Conservation (phyloP, 1,140 invertebrate species). For the Octopus bimaculoides region DNA sequence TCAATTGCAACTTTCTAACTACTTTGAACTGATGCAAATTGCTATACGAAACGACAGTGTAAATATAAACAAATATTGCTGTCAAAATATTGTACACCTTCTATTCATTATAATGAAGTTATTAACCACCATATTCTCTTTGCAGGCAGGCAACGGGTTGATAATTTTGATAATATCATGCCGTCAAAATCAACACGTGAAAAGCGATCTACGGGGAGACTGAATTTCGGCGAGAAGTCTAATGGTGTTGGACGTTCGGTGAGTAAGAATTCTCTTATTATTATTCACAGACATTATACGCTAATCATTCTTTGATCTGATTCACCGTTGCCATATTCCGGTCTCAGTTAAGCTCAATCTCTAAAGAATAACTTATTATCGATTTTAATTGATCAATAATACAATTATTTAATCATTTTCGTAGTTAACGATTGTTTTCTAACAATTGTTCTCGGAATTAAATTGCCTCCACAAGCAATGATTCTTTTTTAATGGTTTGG, state of each 20-base stretch:
- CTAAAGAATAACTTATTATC: too few species aligned
- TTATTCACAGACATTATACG: background rate
- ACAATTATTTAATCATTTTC: background rate
- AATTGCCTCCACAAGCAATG: too few species aligned
- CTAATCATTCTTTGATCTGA: background rate
- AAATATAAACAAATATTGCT: too few species aligned
- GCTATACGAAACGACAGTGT: too few species aligned
- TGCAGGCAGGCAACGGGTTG: conserved; percentile 12
- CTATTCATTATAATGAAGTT: too few species aligned
- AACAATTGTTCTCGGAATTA: background rate
- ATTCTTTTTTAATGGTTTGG: too few species aligned
- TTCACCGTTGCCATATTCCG: too few species aligned
- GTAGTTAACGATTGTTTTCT: background rate
- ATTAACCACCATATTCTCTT: background rate
- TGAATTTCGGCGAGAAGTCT: conserved; percentile 18
- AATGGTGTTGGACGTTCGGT: conserved; percentile 1
- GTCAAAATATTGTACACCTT: too few species aligned
- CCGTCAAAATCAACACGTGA: conserved; percentile 14
- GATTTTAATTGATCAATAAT: conserved; percentile 7
- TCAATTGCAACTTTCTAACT: too few species aligned
- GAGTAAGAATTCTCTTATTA: background rate
- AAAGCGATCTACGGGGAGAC: conserved; percentile 14
- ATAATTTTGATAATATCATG: conserved; percentile 17
- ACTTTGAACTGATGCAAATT: too few species aligned
- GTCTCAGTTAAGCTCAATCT: too few species aligned